Conservation (phyloP, 2,888 invertebrate species). For the Synergus laeviventris region DNA sequence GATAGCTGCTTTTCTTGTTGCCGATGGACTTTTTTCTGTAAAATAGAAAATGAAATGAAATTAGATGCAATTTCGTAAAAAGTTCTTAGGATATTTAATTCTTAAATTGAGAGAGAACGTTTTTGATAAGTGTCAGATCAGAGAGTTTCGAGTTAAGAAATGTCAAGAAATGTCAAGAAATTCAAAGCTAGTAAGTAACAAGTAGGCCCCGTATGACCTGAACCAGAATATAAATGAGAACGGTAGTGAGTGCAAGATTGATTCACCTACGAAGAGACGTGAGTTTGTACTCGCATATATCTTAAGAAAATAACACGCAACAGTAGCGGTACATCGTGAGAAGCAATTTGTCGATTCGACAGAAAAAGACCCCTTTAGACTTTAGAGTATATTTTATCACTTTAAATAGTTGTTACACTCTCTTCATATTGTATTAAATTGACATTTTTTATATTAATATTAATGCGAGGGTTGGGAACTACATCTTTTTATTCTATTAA, state of each 20-base stretch:
- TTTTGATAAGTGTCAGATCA: background rate
- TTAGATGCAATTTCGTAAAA: slow-evolving; percentile 14
- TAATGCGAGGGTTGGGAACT: background rate
- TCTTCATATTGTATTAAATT: background rate
- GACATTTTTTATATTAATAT: background rate
- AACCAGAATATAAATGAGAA: slow-evolving; percentile 18
- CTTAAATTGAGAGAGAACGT: background rate
- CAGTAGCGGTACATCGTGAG: background rate
- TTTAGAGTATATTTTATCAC: too few relatives aligned
- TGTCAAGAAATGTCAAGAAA: background rate
- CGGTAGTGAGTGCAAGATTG: slow-evolving; percentile 14
- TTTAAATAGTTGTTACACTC: background rate
- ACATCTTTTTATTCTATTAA: too few relatives aligned
- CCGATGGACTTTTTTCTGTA: slow-evolving; percentile 71
- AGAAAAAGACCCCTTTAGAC: background rate
- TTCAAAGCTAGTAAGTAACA: background rate
- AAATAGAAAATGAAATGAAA: slow-evolving; percentile 48
- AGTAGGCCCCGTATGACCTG: background rate
- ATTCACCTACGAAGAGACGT: slow-evolving; percentile 6
- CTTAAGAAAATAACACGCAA: background rate
- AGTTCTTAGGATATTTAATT: background rate
- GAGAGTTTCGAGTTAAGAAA: background rate
- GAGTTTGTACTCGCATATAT: background rate
- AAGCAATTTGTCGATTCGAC: background rate
- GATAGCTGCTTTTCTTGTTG: slow-evolving; percentile 65